Conservation (phyloP, 2,888 invertebrate genomes). For the Myopa testacea region DNA sequence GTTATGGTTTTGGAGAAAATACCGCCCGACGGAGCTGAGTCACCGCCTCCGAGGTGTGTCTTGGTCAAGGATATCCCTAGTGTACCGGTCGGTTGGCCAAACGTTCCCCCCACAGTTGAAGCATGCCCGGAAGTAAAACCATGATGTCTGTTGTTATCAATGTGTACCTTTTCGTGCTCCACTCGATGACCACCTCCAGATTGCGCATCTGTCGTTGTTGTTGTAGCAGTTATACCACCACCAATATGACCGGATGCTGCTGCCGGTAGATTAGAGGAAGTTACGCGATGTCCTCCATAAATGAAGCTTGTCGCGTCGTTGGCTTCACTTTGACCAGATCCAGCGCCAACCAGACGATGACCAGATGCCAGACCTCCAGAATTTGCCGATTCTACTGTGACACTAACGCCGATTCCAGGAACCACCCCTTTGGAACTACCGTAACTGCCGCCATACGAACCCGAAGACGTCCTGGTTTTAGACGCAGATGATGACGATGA, state of each 20-base stretch:
- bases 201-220: conserved; percentile 16
- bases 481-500: no score
- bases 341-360: background rate
- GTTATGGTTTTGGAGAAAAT: background rate
- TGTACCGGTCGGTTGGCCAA: no score
- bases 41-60: background rate
- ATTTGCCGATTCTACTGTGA: background rate
- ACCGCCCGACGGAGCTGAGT: background rate
- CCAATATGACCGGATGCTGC: conserved; percentile 4
- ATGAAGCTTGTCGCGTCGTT: background rate
- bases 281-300: background rate
- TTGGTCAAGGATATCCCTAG: background rate
- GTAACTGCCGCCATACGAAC: background rate
- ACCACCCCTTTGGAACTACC: conserved; percentile 25
- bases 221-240: background rate
- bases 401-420: conserved; percentile 8
- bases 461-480: background rate
- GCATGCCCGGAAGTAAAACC: background rate
- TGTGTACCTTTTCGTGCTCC: background rate
- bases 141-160: no score
- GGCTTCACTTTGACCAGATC: background rate
- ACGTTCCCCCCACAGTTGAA: background rate
- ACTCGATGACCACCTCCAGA: conserved; percentile 19
- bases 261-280: background rate
- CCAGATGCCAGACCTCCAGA: conserved; percentile 2